These are phyloP conservation scores for Lepidotrigona ventralis DNA, from an alignment of 1,140 invertebrate species.

Conservation along the genomic window DNA sequence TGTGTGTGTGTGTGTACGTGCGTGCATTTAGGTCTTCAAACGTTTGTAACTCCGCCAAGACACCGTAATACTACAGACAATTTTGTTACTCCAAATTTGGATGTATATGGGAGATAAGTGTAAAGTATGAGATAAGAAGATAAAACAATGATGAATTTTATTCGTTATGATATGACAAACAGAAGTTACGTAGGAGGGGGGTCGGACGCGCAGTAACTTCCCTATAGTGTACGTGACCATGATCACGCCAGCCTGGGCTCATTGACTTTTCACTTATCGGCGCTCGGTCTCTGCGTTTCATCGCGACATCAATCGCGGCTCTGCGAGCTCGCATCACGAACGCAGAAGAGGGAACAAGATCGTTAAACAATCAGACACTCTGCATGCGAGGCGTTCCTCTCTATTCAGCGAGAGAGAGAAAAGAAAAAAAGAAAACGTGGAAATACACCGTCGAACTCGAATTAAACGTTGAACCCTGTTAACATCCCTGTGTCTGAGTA, in stretches of 20 bases:
- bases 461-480: neutral
- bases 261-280: conserved; percentile 59
- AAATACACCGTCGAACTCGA: conserved; percentile 22
- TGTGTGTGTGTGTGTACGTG: no score
- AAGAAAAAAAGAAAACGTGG: neutral
- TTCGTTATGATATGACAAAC: neutral
- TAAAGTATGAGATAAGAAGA: neutral
- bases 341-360: conserved; percentile 23
- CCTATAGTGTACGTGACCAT: conserved; percentile 46
- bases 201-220: neutral
- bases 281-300: conserved; percentile 3
- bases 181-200: no score
- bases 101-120: no score
- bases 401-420: neutral
- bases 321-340: conserved; percentile 28
- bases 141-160: neutral
- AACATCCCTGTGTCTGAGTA: neutral
- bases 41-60: no score
- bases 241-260: conserved; percentile 38
- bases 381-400: neutral
- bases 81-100: neutral
- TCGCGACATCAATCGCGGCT: conserved; percentile 25
- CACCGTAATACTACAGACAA: no score
- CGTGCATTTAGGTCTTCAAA: no score
- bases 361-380: conserved; percentile 17